Conservation (phyloP, 2,113 vertebrate genomes). For the Microtus oregoni region DNA sequence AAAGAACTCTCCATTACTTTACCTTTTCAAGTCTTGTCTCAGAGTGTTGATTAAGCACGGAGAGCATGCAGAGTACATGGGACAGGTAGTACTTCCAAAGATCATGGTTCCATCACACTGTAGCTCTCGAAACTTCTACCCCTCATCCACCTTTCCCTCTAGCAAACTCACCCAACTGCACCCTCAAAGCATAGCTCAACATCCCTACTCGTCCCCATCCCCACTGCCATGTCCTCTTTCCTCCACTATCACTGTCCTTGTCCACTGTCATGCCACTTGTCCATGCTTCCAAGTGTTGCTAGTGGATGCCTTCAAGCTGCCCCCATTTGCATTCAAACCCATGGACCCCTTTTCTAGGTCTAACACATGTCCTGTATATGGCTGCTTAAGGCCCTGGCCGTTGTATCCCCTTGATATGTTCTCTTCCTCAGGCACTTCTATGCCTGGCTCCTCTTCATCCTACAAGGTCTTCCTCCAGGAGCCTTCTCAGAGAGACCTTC, state of each 20-base stretch:
- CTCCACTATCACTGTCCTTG: neutral
- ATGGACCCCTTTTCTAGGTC: neutral
- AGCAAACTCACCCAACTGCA: neutral
- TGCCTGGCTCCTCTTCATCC: neutral
- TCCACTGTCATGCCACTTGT: neutral
- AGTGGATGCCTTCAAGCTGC: neutral
- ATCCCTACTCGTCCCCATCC: neutral
- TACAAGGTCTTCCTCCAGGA: neutral
- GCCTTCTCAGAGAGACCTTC: neutral
- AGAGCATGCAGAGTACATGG: neutral
- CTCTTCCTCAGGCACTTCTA: neutral
- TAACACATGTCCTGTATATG: neutral
- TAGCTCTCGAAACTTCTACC: neutral
- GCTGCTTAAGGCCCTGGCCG: neutral
- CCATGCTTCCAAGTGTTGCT: neutral
- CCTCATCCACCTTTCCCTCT: neutral
- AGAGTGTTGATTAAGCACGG: neutral
- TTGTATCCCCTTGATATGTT: neutral
- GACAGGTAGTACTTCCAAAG: slow-evolving; percentile 17
- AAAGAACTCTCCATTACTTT: slow-evolving; percentile 65
- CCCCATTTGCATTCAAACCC: neutral
- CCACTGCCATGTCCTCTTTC: neutral
- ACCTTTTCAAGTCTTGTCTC: slow-evolving; percentile 18
- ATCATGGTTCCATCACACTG: neutral
- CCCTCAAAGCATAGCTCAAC: neutral